Conservation (phyloP, 2,888 invertebrate genomes). For the Diachrysia chrysitis region DNA sequence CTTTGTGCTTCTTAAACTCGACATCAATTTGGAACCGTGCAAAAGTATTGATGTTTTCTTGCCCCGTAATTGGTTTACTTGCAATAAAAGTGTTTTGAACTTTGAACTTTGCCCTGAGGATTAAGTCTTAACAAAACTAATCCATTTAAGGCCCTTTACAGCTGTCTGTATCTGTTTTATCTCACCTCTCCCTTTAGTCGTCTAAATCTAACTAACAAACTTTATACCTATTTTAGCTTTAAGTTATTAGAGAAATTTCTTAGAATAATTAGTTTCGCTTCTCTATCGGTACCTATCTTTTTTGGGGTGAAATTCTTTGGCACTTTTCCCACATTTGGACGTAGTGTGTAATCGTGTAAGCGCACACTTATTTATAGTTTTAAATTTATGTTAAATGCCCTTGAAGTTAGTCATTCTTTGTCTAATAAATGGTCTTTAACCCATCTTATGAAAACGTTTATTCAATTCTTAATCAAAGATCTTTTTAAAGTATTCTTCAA, state of each 20-base stretch:
- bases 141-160: background rate
- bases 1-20: background rate
- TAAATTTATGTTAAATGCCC: background rate
- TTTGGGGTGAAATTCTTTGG: too few species aligned
- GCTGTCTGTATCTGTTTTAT: slow-evolving; percentile 4
- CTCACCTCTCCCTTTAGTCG: background rate
- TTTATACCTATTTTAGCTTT: background rate
- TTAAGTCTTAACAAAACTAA: slow-evolving; percentile 4
- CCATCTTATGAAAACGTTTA: background rate
- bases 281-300: too few species aligned
- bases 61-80: slow-evolving; percentile 1
- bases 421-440: background rate
- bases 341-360: too few species aligned
- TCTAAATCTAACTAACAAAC: slow-evolving; percentile 2
- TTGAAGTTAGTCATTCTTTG: background rate
- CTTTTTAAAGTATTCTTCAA: background rate
- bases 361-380: too few species aligned
- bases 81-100: slow-evolving; percentile 1
- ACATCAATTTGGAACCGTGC: background rate
- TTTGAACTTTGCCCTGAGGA: slow-evolving; percentile 1
- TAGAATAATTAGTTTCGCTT: background rate
- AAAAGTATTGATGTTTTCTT: background rate
- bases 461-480: background rate
- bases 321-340: too few species aligned
- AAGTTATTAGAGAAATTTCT: background rate